These are phyloP conservation scores for Mamestra brassicae DNA, from an alignment of 2,888 invertebrate species.

Conservation along the genomic window DNA sequence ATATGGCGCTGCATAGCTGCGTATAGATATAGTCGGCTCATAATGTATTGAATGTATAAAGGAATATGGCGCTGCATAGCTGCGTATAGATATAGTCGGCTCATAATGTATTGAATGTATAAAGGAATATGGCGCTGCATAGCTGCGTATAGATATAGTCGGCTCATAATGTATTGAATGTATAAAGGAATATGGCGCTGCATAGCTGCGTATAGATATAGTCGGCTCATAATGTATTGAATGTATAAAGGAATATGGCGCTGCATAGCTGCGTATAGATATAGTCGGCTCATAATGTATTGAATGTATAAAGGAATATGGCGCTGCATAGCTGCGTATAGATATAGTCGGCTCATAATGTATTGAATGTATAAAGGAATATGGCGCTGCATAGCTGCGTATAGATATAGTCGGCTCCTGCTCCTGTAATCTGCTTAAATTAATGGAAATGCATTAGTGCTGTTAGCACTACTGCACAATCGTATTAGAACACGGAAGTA, in stretches of 20 bases:
- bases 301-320: background rate
- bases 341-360: slow-evolving; percentile 9
- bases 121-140: too few species aligned
- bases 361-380: background rate
- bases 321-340: background rate
- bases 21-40: too few species aligned
- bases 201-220: background rate
- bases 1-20: too few species aligned
- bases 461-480: slow-evolving; percentile 24
- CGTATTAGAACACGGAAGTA: slow-evolving; percentile 2
- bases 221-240: too few species aligned
- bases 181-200: background rate
- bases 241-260: too few species aligned
- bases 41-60: background rate
- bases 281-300: background rate
- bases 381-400: background rate
- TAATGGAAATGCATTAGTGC: slow-evolving; percentile 52
- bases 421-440: slow-evolving; percentile 56
- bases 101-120: too few species aligned
- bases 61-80: background rate
- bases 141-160: too few species aligned
- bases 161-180: too few species aligned
- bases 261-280: too few species aligned
- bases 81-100: slow-evolving; percentile 5
- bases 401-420: slow-evolving; percentile 7